Conservation (phyloP, 2,888 invertebrate species). For the Leucophenga maculata region DNA sequence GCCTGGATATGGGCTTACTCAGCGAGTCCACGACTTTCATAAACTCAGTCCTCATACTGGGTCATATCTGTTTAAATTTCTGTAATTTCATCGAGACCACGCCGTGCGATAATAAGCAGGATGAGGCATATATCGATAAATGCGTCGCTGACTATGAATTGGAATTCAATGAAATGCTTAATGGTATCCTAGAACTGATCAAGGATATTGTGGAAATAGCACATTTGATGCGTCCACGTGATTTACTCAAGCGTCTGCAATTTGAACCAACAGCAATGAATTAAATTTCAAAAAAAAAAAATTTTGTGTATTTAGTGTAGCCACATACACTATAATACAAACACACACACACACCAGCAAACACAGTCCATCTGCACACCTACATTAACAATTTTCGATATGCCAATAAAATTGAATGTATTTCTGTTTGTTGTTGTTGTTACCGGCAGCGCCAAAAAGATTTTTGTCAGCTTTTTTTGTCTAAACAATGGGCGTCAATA, state of each 20-base stretch:
- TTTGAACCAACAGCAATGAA: background rate
- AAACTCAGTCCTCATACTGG: constrained; percentile 44
- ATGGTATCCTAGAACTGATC: constrained; percentile 40
- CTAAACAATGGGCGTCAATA: constrained; percentile 14
- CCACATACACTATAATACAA: no score
- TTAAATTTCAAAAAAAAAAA: no score
- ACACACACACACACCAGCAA: no score
- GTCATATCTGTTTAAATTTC: constrained; percentile 50
- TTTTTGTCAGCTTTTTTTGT: background rate
- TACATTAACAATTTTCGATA: no score
- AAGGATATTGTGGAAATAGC: constrained; percentile 35
- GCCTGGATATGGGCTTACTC: constrained; percentile 36
- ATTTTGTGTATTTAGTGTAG: no score
- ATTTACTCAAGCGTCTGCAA: constrained; percentile 42
- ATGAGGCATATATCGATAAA: constrained; percentile 1
- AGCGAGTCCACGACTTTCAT: constrained; percentile 42
- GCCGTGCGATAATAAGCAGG: background rate
- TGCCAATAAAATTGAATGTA: no score
- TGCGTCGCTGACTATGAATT: constrained; percentile 39
- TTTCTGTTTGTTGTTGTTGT: no score
- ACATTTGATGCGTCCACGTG: constrained; percentile 34
- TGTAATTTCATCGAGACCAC: constrained; percentile 31
- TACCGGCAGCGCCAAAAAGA: no score
- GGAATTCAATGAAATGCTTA: constrained; percentile 43
- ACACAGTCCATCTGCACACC: no score